A percentile compares a stretch with the other conserved stretches of the same genome.
Conservation (phyloP, 1,140 invertebrate species). For the Portunus trituberculatus region DNA sequence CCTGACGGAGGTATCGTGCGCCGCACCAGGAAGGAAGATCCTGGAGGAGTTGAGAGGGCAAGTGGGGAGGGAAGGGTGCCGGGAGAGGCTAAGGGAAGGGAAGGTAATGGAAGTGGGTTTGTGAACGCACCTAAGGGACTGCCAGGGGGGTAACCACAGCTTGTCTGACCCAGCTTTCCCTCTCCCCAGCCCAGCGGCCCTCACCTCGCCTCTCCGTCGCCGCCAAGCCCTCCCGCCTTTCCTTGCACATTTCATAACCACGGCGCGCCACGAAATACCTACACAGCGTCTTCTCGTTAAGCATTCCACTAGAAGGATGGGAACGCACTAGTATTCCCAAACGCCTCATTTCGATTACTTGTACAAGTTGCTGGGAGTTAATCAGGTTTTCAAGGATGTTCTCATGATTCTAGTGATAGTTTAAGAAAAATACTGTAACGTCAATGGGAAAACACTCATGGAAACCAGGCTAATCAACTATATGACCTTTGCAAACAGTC, state of each 20-base stretch:
- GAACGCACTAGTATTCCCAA: no score
- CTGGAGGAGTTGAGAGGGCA: not conserved
- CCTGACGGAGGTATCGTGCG: not conserved
- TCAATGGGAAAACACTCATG: no score
- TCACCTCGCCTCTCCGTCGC: not conserved
- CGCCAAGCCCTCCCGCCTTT: not conserved
- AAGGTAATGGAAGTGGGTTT: constrained; percentile 7
- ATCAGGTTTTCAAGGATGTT: no score
- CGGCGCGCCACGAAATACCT: not conserved
- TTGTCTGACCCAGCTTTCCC: constrained; percentile 18
- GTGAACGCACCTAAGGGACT: not conserved
- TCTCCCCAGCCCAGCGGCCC: not conserved
- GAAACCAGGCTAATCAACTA: no score
- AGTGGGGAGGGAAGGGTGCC: not conserved
- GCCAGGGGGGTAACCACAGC: not conserved
- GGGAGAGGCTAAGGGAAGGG: not conserved
- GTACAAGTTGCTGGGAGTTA: no score
- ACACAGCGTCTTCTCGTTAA: no score
- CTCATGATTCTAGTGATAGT: no score
- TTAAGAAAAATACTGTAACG: no score
- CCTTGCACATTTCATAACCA: not conserved
- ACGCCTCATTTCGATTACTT: no score
- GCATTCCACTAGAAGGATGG: no score
- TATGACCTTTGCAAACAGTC: no score
- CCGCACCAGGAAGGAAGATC: no score